phyloP scores from a whole-genome alignment of 2,797 vertebrate genomes.

The Smutsia temminckii region DNA sequence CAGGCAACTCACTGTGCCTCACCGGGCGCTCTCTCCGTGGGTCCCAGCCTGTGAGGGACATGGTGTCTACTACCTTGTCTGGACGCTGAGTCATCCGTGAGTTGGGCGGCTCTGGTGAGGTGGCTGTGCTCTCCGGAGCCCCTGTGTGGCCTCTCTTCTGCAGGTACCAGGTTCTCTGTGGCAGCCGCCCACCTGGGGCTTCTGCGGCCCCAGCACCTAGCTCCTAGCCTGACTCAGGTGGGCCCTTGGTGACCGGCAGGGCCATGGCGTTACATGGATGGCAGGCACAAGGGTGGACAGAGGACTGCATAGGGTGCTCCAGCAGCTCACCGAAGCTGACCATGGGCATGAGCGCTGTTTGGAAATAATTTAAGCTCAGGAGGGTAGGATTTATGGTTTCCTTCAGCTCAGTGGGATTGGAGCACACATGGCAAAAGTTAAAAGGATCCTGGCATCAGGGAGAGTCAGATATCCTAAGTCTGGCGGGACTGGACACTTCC shows the following conservation, averaged over 20 bases:
- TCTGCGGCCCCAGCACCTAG: background rate
- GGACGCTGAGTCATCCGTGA: rapidly evolving
- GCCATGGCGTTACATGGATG: background rate
- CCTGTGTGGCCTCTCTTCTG: rapidly evolving
- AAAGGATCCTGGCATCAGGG: background rate
- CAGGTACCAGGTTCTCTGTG: background rate
- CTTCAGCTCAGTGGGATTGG: background rate
- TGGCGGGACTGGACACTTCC: background rate
- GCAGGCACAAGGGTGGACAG: background rate
- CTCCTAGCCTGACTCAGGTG: background rate
- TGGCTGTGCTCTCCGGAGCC: background rate
- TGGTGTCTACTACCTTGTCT: background rate
- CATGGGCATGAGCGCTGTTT: background rate
- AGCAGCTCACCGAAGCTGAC: background rate
- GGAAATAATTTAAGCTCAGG: background rate
- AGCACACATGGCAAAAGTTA: background rate
- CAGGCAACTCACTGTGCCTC: background rate
- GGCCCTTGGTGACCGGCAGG: background rate
- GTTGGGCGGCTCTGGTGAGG: background rate
- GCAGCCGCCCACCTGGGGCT: background rate
- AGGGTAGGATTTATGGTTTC: background rate
- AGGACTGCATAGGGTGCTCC: background rate
- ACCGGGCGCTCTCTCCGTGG: background rate
- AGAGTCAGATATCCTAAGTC: rapidly evolving
- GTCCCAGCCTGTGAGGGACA: background rate